These are phyloP conservation scores for Brachyptera putata DNA, from an alignment of 2,888 invertebrate species.

Conservation along the genomic window DNA sequence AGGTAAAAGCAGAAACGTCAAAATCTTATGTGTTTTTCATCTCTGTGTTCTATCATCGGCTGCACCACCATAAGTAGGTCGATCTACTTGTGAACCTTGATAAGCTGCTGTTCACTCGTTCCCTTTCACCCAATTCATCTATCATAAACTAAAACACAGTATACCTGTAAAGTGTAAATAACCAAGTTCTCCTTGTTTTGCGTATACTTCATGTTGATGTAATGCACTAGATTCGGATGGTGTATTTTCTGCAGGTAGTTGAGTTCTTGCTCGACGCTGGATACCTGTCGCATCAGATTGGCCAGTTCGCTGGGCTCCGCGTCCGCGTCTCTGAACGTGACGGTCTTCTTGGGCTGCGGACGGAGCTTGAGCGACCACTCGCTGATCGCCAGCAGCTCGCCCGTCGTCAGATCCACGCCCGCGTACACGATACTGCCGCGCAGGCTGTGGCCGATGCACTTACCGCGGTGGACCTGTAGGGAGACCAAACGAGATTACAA, in stretches of 20 bases:
- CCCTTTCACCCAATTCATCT: no score
- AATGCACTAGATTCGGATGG: conserved; percentile 69
- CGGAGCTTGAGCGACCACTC: conserved; percentile 59
- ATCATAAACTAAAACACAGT: no score
- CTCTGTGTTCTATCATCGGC: no score
- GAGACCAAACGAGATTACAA: no score
- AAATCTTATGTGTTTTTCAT: no score
- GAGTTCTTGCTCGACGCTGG: conserved; percentile 73
- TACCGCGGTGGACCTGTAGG: conserved; percentile 65
- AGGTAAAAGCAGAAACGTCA: no score
- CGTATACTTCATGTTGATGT: conserved; percentile 64
- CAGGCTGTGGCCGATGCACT: conserved; percentile 71
- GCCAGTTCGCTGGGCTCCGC: conserved; percentile 23
- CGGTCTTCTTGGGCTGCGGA: conserved; percentile 39
- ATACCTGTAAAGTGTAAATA: conserved; percentile 67
- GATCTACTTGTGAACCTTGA: no score
- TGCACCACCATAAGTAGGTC: no score
- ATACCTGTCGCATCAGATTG: conserved; percentile 48
- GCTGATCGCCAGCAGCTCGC: conserved; percentile 65
- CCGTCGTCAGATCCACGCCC: conserved; percentile 69
- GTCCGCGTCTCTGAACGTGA: conserved; percentile 28
- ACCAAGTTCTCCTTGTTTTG: conserved; percentile 59
- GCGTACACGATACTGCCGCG: conserved; percentile 70
- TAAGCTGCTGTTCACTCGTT: no score
- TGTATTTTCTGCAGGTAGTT: conserved; percentile 63